Conservation (phyloP, 1,140 invertebrate genomes). For the Planococcus citri region DNA sequence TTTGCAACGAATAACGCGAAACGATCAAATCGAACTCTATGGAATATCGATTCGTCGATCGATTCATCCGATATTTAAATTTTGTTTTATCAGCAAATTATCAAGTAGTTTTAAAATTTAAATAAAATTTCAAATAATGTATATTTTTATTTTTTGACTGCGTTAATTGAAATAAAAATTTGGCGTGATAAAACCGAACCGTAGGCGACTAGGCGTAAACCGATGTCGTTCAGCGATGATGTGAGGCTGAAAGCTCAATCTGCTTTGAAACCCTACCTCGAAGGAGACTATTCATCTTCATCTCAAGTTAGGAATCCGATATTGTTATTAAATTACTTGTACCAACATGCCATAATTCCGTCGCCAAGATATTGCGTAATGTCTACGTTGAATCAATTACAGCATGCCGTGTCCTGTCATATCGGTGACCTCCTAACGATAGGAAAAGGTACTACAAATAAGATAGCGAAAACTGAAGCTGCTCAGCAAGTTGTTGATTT, state of each 20-base stretch:
- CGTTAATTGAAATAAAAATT: no score
- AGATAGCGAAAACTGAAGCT: not conserved
- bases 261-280: not conserved
- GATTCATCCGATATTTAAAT: no score
- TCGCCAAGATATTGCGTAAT: not conserved
- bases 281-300: not conserved
- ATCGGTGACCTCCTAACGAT: not conserved
- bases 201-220: no score
- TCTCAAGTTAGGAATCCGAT: not conserved
- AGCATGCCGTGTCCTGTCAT: not conserved
- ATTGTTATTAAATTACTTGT: not conserved
- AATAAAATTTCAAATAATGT: no score
- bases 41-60: no score
- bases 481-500: not conserved
- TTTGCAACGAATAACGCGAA: no score
- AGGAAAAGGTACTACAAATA: not conserved
- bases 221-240: not conserved
- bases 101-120: no score
- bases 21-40: no score
- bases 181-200: no score
- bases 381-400: not conserved
- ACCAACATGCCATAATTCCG: not conserved
- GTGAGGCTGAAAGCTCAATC: not conserved
- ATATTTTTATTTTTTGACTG: no score
- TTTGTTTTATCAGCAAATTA: no score